Evolutionary conservation across 2,797 vertebrate species (phyloP).

Genomic region (Cuculus canorus): DNA sequence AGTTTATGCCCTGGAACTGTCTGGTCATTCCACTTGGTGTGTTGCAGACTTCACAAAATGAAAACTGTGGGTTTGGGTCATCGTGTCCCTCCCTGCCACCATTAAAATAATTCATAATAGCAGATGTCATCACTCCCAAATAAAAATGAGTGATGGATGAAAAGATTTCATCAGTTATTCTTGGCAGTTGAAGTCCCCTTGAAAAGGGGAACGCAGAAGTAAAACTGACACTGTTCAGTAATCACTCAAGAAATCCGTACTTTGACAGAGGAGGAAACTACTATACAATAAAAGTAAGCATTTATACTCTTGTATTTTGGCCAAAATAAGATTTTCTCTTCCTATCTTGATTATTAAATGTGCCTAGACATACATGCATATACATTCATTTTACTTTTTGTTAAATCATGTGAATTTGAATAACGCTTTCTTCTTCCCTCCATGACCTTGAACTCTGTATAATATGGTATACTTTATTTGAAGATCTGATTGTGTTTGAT

Average conservation of each 20-base stretch:
- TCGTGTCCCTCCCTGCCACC: not conserved
- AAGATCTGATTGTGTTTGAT: not conserved
- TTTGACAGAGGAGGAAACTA: conserved; percentile 61
- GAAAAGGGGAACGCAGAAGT: conserved; percentile 52
- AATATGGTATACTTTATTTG: not conserved
- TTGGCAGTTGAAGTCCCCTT: conserved; percentile 49
- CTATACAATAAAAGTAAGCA: conserved; percentile 67
- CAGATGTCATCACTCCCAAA: conserved; percentile 66
- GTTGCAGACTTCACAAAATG: conserved; percentile 33
- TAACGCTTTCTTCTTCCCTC: not conserved
- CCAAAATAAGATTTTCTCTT: conserved; percentile 23
- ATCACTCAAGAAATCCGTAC: conserved; percentile 51
- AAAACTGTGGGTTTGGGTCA: conserved; percentile 6
- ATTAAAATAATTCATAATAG: conserved; percentile 64
- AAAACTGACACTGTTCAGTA: conserved; percentile 57
- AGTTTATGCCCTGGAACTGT: conserved; percentile 6
- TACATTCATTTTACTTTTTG: not conserved
- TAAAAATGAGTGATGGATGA: conserved; percentile 65
- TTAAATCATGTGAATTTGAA: not conserved
- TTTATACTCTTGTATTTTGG: conserved; percentile 43
- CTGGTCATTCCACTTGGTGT: not conserved
- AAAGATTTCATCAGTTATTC: conserved; percentile 62
- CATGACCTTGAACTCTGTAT: not conserved
- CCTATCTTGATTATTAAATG: not conserved
- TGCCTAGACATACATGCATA: not conserved